Base-by-base conservation (phyloP, 2,113 vertebrate species). In the Hipposideros armiger region DNA sequence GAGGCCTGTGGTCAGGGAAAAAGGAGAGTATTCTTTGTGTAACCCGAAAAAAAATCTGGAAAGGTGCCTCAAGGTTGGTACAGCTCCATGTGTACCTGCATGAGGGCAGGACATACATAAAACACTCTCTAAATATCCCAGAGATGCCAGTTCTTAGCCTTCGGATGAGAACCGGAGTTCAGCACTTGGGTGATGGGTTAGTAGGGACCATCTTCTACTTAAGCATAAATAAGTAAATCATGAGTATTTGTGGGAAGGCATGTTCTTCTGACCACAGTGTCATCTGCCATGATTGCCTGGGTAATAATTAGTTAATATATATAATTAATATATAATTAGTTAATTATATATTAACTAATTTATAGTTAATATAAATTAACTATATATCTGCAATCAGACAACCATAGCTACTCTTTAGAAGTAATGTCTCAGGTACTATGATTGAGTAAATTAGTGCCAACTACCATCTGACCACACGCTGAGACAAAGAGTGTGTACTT, bases 281-380 rank as follows among this genome's bases (percentile, higher is more conserved):
- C 96, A 98, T 90, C 97, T 98, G 90, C 98, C 98, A 98, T 98
- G 95, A 95, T 95, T 81, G 56, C 82, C 69, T 97, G 91, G 85
- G 95, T 96, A 97, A 74, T 97, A 94, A 69, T 93, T 36, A 36
- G 36, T 36, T 36, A 36, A 36, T 36, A 36, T 36, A 36, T 36
- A 36, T 36, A 36, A 36, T 36, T 36, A 36, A 36, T 36, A 36
- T 36, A 36, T 36, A 36, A 36, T 36, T 36, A 36, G 36, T 36
- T 36, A 36, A 36, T 36, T 36, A 36, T 36, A 36, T 36, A 36
- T 36, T 36, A 36, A 36, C 36, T 36, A 36, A 36, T 36, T 36
- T 36, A 36, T 36, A 36, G 36, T 36, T 36, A 36, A 36, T 36
- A 36, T 36, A 2, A 36, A 36, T 36, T 36, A 36, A 36, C 36